These are phyloP conservation scores for Xyliphius kryptos DNA, from an alignment of 2,113 vertebrate genomes.

Conservation along the genomic window DNA sequence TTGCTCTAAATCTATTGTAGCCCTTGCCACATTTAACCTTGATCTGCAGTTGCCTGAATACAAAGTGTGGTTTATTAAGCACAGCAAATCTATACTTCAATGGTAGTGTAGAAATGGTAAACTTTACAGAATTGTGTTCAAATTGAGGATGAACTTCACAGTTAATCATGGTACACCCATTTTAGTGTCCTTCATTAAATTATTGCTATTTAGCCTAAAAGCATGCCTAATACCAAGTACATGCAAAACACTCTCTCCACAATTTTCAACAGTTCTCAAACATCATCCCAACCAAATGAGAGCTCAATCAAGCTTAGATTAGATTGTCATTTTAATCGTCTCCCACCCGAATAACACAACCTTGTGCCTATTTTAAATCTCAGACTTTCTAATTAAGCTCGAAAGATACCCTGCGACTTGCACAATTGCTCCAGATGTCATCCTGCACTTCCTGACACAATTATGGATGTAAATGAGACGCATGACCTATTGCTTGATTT, in stretches of 20 bases:
- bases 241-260: background rate
- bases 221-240: too few relatives aligned
- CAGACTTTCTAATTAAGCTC: slow-evolving; percentile 24
- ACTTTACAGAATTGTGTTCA: too few relatives aligned
- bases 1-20: too few relatives aligned
- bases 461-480: slow-evolving; percentile 32
- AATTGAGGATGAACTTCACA: too few relatives aligned
- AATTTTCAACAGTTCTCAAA: background rate
- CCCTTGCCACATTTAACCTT: too few relatives aligned
- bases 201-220: slow-evolving; percentile 31
- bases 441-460: slow-evolving; percentile 27
- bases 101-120: too few relatives aligned
- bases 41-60: too few relatives aligned
- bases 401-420: slow-evolving; percentile 18
- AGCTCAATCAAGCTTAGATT: slow-evolving; percentile 30
- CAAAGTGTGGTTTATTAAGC: too few relatives aligned
- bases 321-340: slow-evolving; percentile 31
- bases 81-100: too few relatives aligned
- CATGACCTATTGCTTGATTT: slow-evolving; percentile 25
- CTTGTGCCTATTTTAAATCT: slow-evolving; percentile 22
- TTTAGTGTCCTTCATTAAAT: slow-evolving; percentile 5
- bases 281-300: slow-evolving; percentile 19
- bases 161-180: too few relatives aligned
- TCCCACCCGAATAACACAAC: slow-evolving; percentile 9
- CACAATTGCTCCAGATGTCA: slow-evolving; percentile 35